Base-by-base conservation (phyloP, 2,888 invertebrate species). In the Cyrtodaria siliqua region DNA sequence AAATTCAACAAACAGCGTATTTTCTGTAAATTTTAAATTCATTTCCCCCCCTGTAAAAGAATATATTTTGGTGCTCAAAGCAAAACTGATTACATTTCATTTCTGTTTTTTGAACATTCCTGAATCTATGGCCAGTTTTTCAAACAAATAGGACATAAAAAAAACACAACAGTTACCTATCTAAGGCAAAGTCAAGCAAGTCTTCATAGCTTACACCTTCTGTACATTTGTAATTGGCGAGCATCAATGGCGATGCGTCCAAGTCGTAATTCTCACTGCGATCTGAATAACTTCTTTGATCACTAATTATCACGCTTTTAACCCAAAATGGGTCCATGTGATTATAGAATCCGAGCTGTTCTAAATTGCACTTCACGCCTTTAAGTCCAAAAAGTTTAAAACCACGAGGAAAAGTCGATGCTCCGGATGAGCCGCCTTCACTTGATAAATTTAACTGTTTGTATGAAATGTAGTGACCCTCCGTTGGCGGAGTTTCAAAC, bases 141-240 rank as follows among this genome's bases (percentile, higher is more conserved):
- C 6, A 33, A 33, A 33, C 33, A 33, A 33, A 33, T 33, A 33
- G 33, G 50, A 75, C 49, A 73, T 67, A 72, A 67, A 40, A 75
- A 77, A 70, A 80, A 64, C 77, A 83, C 80, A 81, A 81, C 77
- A 80, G 80, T 89, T 90, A 90, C 90, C 90, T 90, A 91, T 97
- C 97, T 16, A 96, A 95, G 16, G 97, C 97, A 91, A 98, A 98
- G 91, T 97, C 97, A 64, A 97, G 93, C 68, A 98, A 94, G 93
- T 98, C 97, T 92, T 98, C 98, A 87, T 97, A 97, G 56, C 97
- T 97, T 0, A 97, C 97, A 80, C 86, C 90, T 86, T 97, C 97
- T 55, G 95, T 95, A 86, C 94, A 92, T 83, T 92, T 93, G 86
- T 93, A 92, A 83, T 92, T 90, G 49, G 90, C 87, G 44, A 91